These are phyloP conservation scores for Oxyura jamaicensis DNA, from an alignment of 2,113 vertebrate genomes.

Conservation along the genomic window DNA sequence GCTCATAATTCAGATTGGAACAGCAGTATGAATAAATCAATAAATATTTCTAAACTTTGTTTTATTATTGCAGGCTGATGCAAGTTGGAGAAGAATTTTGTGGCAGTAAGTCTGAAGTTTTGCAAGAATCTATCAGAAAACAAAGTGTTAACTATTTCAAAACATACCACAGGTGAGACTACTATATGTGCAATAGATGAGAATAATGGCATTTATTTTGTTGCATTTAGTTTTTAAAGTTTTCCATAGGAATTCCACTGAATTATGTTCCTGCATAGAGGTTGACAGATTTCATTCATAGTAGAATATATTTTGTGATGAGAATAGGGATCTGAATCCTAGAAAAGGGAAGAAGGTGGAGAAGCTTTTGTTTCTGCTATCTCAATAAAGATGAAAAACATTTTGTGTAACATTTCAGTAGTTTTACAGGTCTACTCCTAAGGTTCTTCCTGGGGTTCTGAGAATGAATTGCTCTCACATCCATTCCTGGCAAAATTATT, in stretches of 20 bases:
- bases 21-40: not conserved
- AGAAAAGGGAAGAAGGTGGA: not conserved
- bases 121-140: slow-evolving; percentile 96
- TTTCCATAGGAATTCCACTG: not conserved
- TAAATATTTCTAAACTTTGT: not conserved
- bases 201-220: not conserved
- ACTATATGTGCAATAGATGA: not conserved
- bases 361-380: not conserved
- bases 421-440: not conserved
- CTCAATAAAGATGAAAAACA: not conserved
- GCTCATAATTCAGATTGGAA: not conserved
- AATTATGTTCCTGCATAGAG: not conserved
- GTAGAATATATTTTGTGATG: not conserved
- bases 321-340: not conserved
- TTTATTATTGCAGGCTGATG: slow-evolving; percentile 84
- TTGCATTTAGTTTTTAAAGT: not conserved
- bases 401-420: not conserved
- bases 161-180: slow-evolving; percentile 94
- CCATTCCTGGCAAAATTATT: not conserved
- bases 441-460: not conserved
- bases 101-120: slow-evolving; percentile 94
- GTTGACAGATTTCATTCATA: not conserved
- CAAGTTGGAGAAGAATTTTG: slow-evolving; percentile 99
- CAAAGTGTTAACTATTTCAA: slow-evolving; percentile 99
- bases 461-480: not conserved